Conservation (phyloP, 1,140 invertebrate genomes). For the Lucilia cuprina region DNA sequence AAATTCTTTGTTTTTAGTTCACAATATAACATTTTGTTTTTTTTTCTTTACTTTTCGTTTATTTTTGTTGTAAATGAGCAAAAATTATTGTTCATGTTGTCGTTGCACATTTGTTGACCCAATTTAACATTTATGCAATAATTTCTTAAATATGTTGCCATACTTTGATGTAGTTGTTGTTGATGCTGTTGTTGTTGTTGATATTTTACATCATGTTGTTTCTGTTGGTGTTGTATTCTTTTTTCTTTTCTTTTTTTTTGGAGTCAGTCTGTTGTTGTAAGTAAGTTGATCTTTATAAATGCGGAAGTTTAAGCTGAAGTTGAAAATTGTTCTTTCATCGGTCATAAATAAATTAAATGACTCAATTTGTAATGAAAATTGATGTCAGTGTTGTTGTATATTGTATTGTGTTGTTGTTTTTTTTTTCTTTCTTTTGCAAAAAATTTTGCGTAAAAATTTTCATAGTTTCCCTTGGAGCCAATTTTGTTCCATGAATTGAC, state of each 20-base stretch:
- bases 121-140: constrained; percentile 3
- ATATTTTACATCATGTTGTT: no score
- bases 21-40: neutral
- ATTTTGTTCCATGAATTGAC: no score
- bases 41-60: neutral
- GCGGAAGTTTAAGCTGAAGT: neutral
- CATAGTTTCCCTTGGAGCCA: neutral
- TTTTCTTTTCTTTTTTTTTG: neutral
- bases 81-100: neutral
- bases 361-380: constrained; percentile 15
- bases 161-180: neutral
- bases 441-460: neutral
- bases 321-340: constrained; percentile 14
- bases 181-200: neutral
- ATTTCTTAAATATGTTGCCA: neutral
- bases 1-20: neutral
- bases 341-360: constrained; percentile 18
- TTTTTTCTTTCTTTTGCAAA: neutral
- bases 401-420: neutral
- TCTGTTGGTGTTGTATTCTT: no score
- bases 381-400: neutral
- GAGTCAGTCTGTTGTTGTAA: neutral
- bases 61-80: neutral
- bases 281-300: constrained; percentile 4
- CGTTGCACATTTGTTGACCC: constrained; percentile 13